A percentile compares a stretch with the other conserved stretches of the same genome.
phyloP scores from a whole-genome alignment of 2,888 invertebrate species.

The Biston stratarius region DNA sequence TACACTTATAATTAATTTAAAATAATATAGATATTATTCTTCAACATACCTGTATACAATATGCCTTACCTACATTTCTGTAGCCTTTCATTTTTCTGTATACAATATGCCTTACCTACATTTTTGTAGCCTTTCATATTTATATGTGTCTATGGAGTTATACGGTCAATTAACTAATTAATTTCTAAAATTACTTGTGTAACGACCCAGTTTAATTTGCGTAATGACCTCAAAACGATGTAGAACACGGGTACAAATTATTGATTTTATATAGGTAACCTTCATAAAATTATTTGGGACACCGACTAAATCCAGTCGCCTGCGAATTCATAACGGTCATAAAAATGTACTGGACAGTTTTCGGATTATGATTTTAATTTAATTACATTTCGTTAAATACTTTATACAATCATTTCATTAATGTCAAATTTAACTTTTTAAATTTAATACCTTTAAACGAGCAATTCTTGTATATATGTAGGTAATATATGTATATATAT shows the following conservation, averaged over 20 bases:
- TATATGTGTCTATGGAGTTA: conserved; percentile 1
- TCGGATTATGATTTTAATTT: conserved; percentile 3
- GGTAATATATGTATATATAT: too few relatives aligned
- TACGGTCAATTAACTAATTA: conserved; percentile 20
- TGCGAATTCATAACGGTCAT: conserved; percentile 19
- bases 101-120: not conserved
- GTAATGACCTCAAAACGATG: conserved; percentile 31
- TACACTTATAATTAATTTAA: too few relatives aligned
- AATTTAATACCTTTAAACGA: too few relatives aligned
- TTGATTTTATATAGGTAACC: conserved; percentile 25
- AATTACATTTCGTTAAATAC: conserved; percentile 8
- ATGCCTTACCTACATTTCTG: not conserved
- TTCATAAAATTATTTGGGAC: conserved; percentile 32
- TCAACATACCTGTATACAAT: too few relatives aligned
- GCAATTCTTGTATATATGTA: too few relatives aligned
- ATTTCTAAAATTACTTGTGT: conserved; percentile 16
- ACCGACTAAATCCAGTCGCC: conserved; percentile 19
- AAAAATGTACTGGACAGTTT: conserved; percentile 7
- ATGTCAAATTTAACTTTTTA: too few relatives aligned
- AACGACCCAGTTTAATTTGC: conserved; percentile 30
- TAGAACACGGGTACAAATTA: conserved; percentile 26
- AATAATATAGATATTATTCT: too few relatives aligned
- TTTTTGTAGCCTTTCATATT: not conserved
- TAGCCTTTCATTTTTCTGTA: not conserved
- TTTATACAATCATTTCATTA: not conserved